Evolutionary conservation across 2,888 invertebrate genomes (phyloP).

Genomic region (Lasius platythorax): DNA sequence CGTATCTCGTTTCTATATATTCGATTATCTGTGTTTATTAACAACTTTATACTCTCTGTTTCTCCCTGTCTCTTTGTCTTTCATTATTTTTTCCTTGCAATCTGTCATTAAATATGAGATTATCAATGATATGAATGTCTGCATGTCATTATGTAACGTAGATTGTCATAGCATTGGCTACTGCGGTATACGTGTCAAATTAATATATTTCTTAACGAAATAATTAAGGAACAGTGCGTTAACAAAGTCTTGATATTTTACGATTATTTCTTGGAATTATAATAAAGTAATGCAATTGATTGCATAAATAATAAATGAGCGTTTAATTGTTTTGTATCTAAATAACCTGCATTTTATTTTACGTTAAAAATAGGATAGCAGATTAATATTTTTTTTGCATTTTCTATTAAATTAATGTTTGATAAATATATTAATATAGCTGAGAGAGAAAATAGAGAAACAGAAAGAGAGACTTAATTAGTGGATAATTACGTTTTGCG

Average conservation of each 20-base stretch:
- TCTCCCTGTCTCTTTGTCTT: too few relatives aligned
- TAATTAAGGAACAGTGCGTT: background rate
- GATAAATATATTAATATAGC: background rate
- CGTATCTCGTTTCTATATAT: slow-evolving; percentile 2
- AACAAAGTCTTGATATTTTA: background rate
- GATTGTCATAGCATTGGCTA: background rate
- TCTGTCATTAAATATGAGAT: background rate
- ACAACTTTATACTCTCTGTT: background rate
- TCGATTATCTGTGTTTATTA: slow-evolving; percentile 8
- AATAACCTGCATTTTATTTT: background rate
- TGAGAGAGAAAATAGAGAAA: background rate
- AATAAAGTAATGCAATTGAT: background rate
- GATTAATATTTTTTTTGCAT: background rate
- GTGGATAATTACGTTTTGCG: slow-evolving; percentile 6
- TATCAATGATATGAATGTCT: background rate
- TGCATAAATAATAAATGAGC: background rate
- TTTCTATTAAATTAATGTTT: background rate
- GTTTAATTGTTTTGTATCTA: background rate
- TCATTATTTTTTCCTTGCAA: background rate
- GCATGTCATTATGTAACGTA: background rate
- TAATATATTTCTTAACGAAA: background rate
- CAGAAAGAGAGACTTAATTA: background rate
- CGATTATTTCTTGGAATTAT: background rate
- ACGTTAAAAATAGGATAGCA: background rate
- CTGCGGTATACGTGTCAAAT: background rate